Conservation (phyloP, 2,888 invertebrate species). For the Harpalus rubripes region DNA sequence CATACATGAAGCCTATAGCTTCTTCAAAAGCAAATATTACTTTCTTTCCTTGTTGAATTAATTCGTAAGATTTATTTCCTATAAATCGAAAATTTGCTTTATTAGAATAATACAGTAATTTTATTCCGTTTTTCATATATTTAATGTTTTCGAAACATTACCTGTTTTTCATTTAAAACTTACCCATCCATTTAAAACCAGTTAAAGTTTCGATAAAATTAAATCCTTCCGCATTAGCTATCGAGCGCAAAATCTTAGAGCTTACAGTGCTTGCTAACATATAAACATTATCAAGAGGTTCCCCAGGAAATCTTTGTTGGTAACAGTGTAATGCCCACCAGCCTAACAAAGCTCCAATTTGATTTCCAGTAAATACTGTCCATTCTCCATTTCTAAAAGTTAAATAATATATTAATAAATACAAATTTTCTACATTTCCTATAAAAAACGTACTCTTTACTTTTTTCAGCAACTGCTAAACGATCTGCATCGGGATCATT, state of each 20-base stretch:
- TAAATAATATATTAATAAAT: slow-evolving; percentile 65
- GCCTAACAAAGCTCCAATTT: slow-evolving; percentile 94
- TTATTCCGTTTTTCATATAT: background rate
- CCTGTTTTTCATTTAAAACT: slow-evolving; percentile 65
- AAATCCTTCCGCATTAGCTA: slow-evolving; percentile 89
- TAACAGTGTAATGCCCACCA: slow-evolving; percentile 92
- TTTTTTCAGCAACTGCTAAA: slow-evolving; percentile 94
- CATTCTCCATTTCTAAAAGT: slow-evolving; percentile 82
- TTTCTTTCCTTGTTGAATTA: slow-evolving; percentile 85
- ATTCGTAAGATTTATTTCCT: slow-evolving; percentile 88
- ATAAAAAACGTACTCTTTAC: slow-evolving; percentile 78
- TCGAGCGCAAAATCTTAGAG: slow-evolving; percentile 93
- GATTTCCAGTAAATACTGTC: slow-evolving; percentile 97
- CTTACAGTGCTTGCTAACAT: slow-evolving; percentile 97
- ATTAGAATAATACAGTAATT: slow-evolving; percentile 19
- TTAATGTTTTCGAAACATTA: background rate
- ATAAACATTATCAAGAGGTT: slow-evolving; percentile 83
- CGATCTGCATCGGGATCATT: slow-evolving; percentile 99
- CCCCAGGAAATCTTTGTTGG: slow-evolving; percentile 77
- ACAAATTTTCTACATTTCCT: background rate
- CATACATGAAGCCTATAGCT: slow-evolving; percentile 98
- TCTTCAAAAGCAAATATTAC: slow-evolving; percentile 98
- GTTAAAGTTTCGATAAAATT: slow-evolving; percentile 93
- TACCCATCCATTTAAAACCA: slow-evolving; percentile 99
- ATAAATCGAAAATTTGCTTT: slow-evolving; percentile 66